Percentiles rank a stretch among this genome's conserved stretches.
phyloP scores from a whole-genome alignment of 2,797 vertebrate genomes.

The Sebastes paucispinis region DNA sequence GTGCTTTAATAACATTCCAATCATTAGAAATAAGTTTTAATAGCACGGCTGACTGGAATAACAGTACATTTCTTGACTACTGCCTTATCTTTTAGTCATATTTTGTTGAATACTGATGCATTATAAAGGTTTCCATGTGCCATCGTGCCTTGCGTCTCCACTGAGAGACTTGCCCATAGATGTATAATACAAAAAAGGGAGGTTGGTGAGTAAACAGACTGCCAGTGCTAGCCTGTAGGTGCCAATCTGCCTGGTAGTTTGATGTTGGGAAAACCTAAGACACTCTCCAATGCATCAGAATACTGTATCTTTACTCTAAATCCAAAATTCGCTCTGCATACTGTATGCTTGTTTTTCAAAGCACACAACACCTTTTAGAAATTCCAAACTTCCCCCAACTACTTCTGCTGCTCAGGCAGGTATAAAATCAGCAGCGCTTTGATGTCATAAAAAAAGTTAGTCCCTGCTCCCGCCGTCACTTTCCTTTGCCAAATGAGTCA shows the following conservation, averaged over 20 bases:
- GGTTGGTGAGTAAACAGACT: constrained; percentile 70
- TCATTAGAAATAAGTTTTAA: constrained; percentile 9
- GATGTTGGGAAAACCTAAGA: constrained; percentile 63
- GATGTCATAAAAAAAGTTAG: constrained; percentile 71
- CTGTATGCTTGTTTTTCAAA: constrained; percentile 64
- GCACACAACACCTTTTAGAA: constrained; percentile 47
- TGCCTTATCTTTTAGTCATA: constrained; percentile 27
- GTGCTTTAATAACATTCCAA: background rate
- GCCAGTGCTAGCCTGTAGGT: constrained; percentile 68
- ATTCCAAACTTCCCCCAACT: constrained; percentile 58
- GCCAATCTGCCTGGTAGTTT: constrained; percentile 72
- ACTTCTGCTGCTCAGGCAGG: constrained; percentile 62
- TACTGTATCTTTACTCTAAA: constrained; percentile 53
- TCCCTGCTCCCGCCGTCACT: constrained; percentile 56
- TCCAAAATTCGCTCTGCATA: constrained; percentile 51
- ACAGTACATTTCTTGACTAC: background rate
- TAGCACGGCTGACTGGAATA: background rate
- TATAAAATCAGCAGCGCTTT: constrained; percentile 70
- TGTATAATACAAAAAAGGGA: constrained; percentile 71
- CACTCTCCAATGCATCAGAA: constrained; percentile 66
- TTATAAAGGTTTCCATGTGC: constrained; percentile 54
- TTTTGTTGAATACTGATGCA: constrained; percentile 31
- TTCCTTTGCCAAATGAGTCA: constrained; percentile 76
- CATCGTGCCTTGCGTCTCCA: constrained; percentile 50
- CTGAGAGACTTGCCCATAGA: constrained; percentile 63